Conservation (phyloP, 2,113 vertebrate species). For the Grallaria varia region DNA sequence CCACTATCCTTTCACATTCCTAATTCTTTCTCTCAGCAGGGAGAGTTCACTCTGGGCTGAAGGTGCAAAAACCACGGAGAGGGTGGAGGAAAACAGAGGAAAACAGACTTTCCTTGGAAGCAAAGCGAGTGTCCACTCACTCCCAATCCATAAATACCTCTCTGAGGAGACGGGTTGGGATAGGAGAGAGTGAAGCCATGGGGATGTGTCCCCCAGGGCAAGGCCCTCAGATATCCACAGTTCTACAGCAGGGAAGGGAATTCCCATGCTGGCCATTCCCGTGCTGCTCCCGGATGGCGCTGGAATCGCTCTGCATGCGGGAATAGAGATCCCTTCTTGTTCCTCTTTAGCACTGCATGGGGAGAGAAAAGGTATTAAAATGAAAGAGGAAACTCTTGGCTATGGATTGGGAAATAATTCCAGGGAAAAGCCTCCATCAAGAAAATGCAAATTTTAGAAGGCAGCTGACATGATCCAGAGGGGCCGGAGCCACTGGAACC, state of each 20-base stretch:
- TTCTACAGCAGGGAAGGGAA: not conserved
- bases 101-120: not conserved
- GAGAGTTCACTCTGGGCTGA: not conserved
- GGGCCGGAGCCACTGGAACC: not conserved
- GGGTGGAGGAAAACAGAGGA: not conserved
- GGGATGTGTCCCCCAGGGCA: not conserved
- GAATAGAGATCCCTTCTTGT: not conserved
- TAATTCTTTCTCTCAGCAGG: not conserved
- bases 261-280: not conserved
- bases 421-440: not conserved
- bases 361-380: not conserved
- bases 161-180: not conserved
- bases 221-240: not conserved
- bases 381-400: not conserved
- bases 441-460: not conserved
- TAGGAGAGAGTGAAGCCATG: not conserved
- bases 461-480: not conserved
- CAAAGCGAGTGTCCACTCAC: not conserved
- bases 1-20: not conserved
- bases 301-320: too few relatives aligned
- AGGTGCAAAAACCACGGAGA: not conserved
- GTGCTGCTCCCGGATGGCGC: not conserved
- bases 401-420: not conserved
- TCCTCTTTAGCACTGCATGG: not conserved
- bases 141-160: not conserved